Evolutionary conservation across 1,140 invertebrate genomes (phyloP), one percentile per base, ranked within the genome.

Genomic region (Zaprionus capensis): DNA sequence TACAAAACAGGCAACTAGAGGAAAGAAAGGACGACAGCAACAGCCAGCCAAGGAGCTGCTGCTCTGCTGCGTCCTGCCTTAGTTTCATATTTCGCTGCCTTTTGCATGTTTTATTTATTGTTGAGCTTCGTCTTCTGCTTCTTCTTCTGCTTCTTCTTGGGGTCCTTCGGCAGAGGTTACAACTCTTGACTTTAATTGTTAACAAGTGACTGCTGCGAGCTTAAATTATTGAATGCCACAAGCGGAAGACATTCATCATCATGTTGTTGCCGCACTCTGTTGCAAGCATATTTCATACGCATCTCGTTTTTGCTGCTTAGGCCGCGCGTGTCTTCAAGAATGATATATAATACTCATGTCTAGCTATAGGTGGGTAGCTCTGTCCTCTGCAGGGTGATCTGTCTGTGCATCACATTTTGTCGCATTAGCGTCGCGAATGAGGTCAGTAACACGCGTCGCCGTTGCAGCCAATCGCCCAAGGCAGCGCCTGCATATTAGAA

Each of bases 181-280:
- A 84, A 68, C 85, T 81, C 85, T 88, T 88, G 85, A 88, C 85
- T 88, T 88, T 88, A 88, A 88, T 88, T 88, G 84, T 88, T 84
- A 88, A 84, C 85, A 88, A 88, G 85, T 90, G 84, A 87, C 76
- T 82, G 82, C 71, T 65, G 70, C 31, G 68, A 67, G 71, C 74
- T 81, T 88, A 81, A 86, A 86, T 86, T 77, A 86, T 86, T 86
- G 83, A 82, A 82, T 67, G 67, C 38, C 63, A 56, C 36, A 44
- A 72, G 62, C 58, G 55, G 59, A 63, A 73, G 59, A 24, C 65
- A 46, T 62, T 69, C 46, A 44, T 61, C 41, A 51, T 11, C 31
- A 34, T 26, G 24, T 26, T 34, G 44, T 58, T 65, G 71, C 63
- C 61, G 65, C 65, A 34, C 67, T 74, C 80, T 73, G 71, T 80